These are phyloP conservation scores for Liopterus haemorrhoidalis DNA, from an alignment of 2,888 invertebrate genomes.

Conservation along the genomic window DNA sequence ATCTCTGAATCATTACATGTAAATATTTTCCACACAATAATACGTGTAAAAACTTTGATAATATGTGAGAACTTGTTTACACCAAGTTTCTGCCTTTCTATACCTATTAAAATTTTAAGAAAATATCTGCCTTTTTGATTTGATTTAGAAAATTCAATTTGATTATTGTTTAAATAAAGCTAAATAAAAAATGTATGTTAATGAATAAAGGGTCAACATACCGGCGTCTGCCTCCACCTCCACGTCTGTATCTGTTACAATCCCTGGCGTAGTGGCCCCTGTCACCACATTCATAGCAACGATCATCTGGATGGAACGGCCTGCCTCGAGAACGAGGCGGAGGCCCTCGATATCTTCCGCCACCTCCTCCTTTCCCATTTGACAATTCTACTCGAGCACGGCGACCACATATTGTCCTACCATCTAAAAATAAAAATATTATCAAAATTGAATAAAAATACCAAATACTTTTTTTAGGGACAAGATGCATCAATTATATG, in stretches of 20 bases:
- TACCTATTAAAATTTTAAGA: too few species aligned
- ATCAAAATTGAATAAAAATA: conserved; percentile 14
- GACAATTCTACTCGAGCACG: conserved; percentile 89
- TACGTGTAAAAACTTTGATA: too few species aligned
- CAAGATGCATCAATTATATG: conserved; percentile 3
- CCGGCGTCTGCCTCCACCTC: conserved; percentile 54
- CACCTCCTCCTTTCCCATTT: conserved; percentile 66
- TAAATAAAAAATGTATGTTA: conserved; percentile 7
- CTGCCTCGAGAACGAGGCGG: conserved; percentile 59
- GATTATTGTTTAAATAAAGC: conserved; percentile 4
- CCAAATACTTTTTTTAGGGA: too few species aligned
- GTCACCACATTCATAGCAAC: conserved; percentile 92
- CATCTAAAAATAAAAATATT: conserved; percentile 50
- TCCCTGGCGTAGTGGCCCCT: conserved; percentile 91
- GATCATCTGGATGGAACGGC: conserved; percentile 83
- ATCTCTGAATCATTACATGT: too few species aligned
- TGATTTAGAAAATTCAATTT: conserved; percentile 2
- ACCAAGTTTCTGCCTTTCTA: too few species aligned
- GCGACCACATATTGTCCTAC: conserved; percentile 80
- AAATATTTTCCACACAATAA: too few species aligned
- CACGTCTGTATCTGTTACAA: conserved; percentile 64
- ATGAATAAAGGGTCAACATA: conserved; percentile 35
- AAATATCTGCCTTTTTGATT: too few species aligned
- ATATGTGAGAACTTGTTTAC: too few species aligned
- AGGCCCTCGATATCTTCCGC: conserved; percentile 49